Conservation (phyloP, 1,140 invertebrate species). For the Argopecten irradians region DNA sequence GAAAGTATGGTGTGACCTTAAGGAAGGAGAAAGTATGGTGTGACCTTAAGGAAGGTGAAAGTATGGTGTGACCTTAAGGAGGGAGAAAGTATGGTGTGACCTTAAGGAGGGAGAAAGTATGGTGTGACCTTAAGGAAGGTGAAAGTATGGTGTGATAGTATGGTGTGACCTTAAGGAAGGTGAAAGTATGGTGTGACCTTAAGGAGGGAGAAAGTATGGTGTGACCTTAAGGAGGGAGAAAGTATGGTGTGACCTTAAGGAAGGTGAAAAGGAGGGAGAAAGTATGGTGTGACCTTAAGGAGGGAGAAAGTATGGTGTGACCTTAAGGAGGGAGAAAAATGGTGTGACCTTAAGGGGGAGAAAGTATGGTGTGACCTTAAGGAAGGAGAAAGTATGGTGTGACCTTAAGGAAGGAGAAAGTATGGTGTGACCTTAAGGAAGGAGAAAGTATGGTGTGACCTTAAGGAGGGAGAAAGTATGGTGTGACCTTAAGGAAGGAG, state of each 20-base stretch:
- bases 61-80: background rate
- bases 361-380: background rate
- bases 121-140: background rate
- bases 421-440: background rate
- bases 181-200: too few species aligned
- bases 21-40: too few species aligned
- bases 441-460: background rate
- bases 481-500: background rate
- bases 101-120: background rate
- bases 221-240: too few species aligned
- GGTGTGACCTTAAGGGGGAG: background rate
- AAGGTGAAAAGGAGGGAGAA: background rate
- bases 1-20: background rate
- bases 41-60: background rate
- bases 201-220: too few species aligned
- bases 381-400: background rate
- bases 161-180: too few species aligned
- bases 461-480: background rate
- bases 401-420: background rate
- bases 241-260: background rate
- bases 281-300: background rate
- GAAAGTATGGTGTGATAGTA: too few species aligned
- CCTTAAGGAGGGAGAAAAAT: background rate
- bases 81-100: background rate
- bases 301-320: too few species aligned